Conservation (phyloP, 1,140 invertebrate species). For the Meteorus sp. region DNA sequence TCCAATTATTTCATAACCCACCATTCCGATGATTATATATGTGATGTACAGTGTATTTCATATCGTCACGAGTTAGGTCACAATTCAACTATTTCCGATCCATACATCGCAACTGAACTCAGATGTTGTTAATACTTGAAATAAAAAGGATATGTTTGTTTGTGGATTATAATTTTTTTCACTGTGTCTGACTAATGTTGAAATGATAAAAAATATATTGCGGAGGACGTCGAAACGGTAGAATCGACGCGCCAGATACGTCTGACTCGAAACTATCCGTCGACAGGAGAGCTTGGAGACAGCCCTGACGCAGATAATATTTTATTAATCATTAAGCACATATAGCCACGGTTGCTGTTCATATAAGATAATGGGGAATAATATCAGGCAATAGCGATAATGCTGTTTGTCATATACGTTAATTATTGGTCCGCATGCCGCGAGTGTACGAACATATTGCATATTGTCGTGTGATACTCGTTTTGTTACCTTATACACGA, state of each 20-base stretch:
- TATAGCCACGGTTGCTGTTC: slow-evolving; percentile 38
- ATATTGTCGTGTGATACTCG: no score
- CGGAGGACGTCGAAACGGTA: slow-evolving; percentile 5
- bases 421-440: slow-evolving; percentile 41
- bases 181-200: no score
- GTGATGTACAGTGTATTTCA: no score
- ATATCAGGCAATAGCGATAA: slow-evolving; percentile 50
- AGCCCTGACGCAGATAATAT: slow-evolving; percentile 44
- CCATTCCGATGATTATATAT: neutral
- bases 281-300: slow-evolving; percentile 35
- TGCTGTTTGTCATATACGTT: slow-evolving; percentile 43
- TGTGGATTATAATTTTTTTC: no score
- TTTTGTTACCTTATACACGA: no score
- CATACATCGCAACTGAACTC: no score
- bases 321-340: slow-evolving; percentile 54
- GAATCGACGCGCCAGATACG: slow-evolving; percentile 29
- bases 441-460: no score
- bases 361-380: slow-evolving; percentile 49
- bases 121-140: no score
- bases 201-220: no score
- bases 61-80: neutral
- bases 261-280: slow-evolving; percentile 46
- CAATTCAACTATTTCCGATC: no score
- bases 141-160: no score
- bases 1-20: slow-evolving; percentile 2